A percentile compares a stretch with the other conserved stretches of the same genome.
phyloP scores from a whole-genome alignment of 2,113 vertebrate genomes.

The Dipodomys merriami region DNA sequence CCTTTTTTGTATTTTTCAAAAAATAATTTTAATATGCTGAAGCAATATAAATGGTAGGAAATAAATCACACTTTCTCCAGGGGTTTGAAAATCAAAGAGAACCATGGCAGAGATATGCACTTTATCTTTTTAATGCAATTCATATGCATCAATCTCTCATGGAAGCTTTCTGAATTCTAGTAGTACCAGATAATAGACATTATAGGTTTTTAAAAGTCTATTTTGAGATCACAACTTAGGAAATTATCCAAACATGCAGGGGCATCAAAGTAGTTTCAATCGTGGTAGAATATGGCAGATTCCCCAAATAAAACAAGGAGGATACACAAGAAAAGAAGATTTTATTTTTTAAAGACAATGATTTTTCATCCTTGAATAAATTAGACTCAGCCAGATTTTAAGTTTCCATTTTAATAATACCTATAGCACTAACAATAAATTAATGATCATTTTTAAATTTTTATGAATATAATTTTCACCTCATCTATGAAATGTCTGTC shows the following conservation, averaged over 20 bases:
- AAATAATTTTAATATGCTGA: too few species aligned
- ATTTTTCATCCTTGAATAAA: slow-evolving; percentile 36
- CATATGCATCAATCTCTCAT: neutral
- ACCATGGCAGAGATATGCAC: too few species aligned
- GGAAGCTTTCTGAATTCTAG: neutral
- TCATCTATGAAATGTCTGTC: slow-evolving; percentile 6
- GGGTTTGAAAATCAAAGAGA: too few species aligned
- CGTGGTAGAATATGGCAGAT: neutral
- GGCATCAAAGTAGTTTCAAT: neutral
- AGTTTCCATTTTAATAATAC: slow-evolving; percentile 40
- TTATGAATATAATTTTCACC: slow-evolving; percentile 37
- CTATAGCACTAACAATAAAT: neutral
- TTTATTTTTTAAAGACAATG: neutral
- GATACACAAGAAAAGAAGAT: neutral
- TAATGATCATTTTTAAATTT: neutral
- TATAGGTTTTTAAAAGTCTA: neutral
- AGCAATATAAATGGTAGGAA: too few species aligned
- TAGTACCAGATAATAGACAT: neutral
- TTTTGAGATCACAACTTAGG: neutral
- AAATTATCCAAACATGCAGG: neutral
- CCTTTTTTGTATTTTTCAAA: too few species aligned
- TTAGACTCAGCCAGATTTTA: neutral
- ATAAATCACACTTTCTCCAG: too few species aligned
- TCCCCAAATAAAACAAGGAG: neutral
- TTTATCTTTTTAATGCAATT: neutral